phyloP scores from a whole-genome alignment of 2,888 invertebrate genomes.

The Xestia xanthographa region DNA sequence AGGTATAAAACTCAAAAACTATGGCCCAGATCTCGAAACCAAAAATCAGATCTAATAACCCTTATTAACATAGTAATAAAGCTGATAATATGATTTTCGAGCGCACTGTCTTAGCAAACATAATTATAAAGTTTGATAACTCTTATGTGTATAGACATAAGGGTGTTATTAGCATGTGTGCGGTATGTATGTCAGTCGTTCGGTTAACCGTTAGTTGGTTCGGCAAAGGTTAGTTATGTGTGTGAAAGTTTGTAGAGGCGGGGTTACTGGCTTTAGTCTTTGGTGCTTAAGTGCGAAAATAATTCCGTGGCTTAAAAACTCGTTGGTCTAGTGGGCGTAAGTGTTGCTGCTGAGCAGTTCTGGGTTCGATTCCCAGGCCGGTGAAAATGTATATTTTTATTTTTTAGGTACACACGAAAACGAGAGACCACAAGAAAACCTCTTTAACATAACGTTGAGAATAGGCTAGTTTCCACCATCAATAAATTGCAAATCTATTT shows the following conservation, averaged over 20 bases:
- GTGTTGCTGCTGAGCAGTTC: not conserved
- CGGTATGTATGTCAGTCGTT: slow-evolving; percentile 64
- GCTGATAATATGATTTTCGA: slow-evolving; percentile 29
- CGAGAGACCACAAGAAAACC: too few species aligned
- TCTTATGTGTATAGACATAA: slow-evolving; percentile 28
- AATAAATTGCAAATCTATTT: too few species aligned
- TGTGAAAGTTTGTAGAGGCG: slow-evolving; percentile 66
- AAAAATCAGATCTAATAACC: slow-evolving; percentile 15
- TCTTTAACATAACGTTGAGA: too few species aligned
- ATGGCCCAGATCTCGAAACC: slow-evolving; percentile 25
- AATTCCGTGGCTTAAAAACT: slow-evolving; percentile 16
- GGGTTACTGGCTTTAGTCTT: slow-evolving; percentile 46
- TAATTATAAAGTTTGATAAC: slow-evolving; percentile 23
- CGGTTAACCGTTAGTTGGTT: slow-evolving; percentile 63
- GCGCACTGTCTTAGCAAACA: slow-evolving; percentile 15
- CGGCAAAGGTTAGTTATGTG: slow-evolving; percentile 57
- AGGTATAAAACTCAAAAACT: slow-evolving; percentile 8
- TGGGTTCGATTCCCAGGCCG: not conserved
- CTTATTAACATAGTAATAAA: slow-evolving; percentile 26
- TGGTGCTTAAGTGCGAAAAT: slow-evolving; percentile 43
- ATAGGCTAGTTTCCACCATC: too few species aligned
- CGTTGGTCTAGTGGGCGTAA: not conserved
- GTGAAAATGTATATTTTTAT: not conserved
- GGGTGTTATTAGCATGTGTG: slow-evolving; percentile 43
- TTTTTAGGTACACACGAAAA: too few species aligned